Percentiles rank a stretch among this genome's conserved stretches.
phyloP scores from a whole-genome alignment of 1,140 invertebrate species.

The Eumeta japonica region DNA sequence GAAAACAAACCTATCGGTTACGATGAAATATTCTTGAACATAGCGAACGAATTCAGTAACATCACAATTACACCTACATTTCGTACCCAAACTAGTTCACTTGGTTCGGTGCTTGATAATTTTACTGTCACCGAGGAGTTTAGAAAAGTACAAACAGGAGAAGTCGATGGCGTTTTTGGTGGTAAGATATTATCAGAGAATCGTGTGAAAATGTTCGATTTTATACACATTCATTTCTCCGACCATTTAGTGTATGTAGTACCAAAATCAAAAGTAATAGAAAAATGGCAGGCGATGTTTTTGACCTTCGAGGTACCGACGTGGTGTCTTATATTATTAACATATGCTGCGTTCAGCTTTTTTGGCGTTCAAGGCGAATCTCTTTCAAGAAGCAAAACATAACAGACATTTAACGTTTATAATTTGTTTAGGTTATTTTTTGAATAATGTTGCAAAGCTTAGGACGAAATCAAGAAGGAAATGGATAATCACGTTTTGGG shows the following conservation, averaged over 20 bases:
- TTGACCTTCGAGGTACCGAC: background rate
- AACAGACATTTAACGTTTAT: no score
- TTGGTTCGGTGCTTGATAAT: background rate
- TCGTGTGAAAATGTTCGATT: conserved; percentile 1
- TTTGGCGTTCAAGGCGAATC: no score
- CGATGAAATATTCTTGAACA: no score
- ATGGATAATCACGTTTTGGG: no score
- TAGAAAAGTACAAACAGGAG: background rate
- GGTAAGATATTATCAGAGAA: background rate
- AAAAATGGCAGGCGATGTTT: conserved; percentile 6
- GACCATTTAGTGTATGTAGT: background rate
- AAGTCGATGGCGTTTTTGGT: conserved; percentile 1
- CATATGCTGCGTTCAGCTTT: no score
- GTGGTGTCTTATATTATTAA: background rate
- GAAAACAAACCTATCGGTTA: no score
- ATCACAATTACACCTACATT: no score
- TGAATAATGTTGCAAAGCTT: no score
- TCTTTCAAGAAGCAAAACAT: no score
- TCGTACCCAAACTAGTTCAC: no score
- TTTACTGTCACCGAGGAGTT: background rate
- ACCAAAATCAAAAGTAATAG: conserved; percentile 2
- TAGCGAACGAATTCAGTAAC: no score
- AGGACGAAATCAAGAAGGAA: no score
- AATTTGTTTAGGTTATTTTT: background rate
- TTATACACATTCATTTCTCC: background rate